phyloP scores from a whole-genome alignment of 2,888 invertebrate species.

The Eledone cirrhosa region DNA sequence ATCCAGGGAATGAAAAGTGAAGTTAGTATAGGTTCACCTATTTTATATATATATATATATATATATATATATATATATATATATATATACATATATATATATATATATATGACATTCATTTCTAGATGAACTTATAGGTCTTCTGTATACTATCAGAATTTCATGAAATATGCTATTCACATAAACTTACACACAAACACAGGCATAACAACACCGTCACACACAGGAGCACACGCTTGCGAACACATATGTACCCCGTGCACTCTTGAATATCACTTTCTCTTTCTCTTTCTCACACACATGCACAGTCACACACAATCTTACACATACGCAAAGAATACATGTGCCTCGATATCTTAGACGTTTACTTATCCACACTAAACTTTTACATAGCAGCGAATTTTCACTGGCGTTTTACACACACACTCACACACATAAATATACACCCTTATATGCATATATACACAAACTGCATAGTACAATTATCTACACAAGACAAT shows the following conservation, averaged over 20 bases:
- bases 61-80: neutral
- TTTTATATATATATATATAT: conserved; percentile 4
- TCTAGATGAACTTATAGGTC: too few species aligned
- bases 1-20: neutral
- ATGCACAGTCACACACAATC: neutral
- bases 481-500: neutral
- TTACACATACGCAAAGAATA: neutral
- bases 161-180: too few species aligned
- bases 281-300: too few species aligned
- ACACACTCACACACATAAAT: too few species aligned
- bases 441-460: neutral
- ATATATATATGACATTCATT: too few species aligned
- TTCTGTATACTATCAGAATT: too few species aligned
- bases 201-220: too few species aligned
- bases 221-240: neutral
- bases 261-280: neutral
- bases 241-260: neutral
- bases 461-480: neutral
- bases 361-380: too few species aligned
- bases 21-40: neutral
- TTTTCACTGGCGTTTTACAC: too few species aligned
- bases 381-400: too few species aligned
- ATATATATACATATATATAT: neutral
- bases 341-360: too few species aligned
- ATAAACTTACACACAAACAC: too few species aligned